These are phyloP conservation scores for Acropternis orthonyx DNA, from an alignment of 2,797 vertebrate genomes.

Conservation along the genomic window DNA sequence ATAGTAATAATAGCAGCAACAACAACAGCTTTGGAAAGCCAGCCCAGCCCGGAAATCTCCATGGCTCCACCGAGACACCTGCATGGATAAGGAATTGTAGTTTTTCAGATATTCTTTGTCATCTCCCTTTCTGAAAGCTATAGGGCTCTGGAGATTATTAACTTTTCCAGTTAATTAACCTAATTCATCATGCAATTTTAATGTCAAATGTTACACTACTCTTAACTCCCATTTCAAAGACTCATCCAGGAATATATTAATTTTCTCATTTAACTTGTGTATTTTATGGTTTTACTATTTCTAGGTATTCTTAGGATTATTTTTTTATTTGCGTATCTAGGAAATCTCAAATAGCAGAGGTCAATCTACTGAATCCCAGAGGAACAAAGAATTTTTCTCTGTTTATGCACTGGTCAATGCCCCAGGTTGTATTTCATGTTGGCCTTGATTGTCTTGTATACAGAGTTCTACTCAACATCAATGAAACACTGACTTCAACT, in stretches of 20 bases:
- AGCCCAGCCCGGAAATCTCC: not conserved
- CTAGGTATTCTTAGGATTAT: not conserved
- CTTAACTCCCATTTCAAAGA: conserved; percentile 38
- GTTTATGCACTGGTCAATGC: not conserved
- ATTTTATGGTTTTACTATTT: conserved; percentile 4
- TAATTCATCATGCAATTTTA: conserved; percentile 56
- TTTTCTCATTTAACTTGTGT: conserved; percentile 24
- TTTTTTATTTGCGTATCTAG: not conserved
- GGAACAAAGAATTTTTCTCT: not conserved
- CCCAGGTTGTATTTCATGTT: not conserved
- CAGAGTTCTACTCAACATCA: not conserved
- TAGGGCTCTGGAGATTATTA: conserved; percentile 19
- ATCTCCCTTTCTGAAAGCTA: not conserved
- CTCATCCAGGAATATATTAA: conserved; percentile 19
- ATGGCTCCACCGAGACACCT: not conserved
- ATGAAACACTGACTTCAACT: not conserved
- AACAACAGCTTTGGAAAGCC: not conserved
- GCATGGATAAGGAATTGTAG: not conserved
- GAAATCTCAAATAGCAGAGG: not conserved
- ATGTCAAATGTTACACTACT: conserved; percentile 38
- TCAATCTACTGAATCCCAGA: not conserved
- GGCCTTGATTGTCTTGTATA: not conserved
- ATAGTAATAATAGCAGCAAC: rapidly evolving
- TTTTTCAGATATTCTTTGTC: not conserved
- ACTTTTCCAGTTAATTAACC: conserved; percentile 67